A percentile compares a stretch with the other conserved stretches of the same genome.
These are phyloP conservation scores for Pseudococcus viburni DNA, from an alignment of 2,888 invertebrate genomes.

Conservation along the genomic window DNA sequence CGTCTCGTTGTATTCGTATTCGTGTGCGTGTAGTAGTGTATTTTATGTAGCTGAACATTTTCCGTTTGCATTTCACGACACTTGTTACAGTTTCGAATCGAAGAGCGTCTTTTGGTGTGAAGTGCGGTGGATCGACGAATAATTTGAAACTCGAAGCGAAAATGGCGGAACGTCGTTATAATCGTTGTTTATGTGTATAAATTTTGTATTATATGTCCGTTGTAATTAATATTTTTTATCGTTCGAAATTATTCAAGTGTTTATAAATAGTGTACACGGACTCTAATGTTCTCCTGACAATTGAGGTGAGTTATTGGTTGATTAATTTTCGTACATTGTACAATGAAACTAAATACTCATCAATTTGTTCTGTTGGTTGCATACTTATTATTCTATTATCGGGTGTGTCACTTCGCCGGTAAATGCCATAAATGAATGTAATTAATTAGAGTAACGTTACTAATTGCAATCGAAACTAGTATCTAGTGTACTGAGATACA, in stretches of 20 bases:
- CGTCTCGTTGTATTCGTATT: background rate
- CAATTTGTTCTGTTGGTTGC: slow-evolving; percentile 47
- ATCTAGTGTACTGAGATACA: background rate
- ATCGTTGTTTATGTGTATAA: slow-evolving; percentile 53
- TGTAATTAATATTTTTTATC: slow-evolving; percentile 3
- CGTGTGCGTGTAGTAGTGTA: slow-evolving; percentile 40
- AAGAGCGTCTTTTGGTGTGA: slow-evolving; percentile 54
- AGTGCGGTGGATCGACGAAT: slow-evolving; percentile 39
- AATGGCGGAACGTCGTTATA: slow-evolving; percentile 55
- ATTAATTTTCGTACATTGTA: slow-evolving; percentile 24
- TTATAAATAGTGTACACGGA: slow-evolving; percentile 52
- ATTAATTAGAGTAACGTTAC: background rate
- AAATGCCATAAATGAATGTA: background rate
- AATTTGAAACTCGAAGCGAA: slow-evolving; percentile 54
- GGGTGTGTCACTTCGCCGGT: slow-evolving; percentile 52
- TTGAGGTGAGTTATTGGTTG: slow-evolving; percentile 49
- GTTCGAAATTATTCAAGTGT: slow-evolving; percentile 50
- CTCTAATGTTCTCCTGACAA: slow-evolving; percentile 52
- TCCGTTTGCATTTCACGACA: slow-evolving; percentile 51
- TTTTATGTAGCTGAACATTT: slow-evolving; percentile 46
- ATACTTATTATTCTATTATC: slow-evolving; percentile 36
- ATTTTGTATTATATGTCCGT: slow-evolving; percentile 24
- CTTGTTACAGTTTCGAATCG: slow-evolving; percentile 53
- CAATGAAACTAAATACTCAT: background rate
- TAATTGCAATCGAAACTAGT: background rate